Conservation (phyloP, 2,113 vertebrate genomes). For the Charadrius vociferus region DNA sequence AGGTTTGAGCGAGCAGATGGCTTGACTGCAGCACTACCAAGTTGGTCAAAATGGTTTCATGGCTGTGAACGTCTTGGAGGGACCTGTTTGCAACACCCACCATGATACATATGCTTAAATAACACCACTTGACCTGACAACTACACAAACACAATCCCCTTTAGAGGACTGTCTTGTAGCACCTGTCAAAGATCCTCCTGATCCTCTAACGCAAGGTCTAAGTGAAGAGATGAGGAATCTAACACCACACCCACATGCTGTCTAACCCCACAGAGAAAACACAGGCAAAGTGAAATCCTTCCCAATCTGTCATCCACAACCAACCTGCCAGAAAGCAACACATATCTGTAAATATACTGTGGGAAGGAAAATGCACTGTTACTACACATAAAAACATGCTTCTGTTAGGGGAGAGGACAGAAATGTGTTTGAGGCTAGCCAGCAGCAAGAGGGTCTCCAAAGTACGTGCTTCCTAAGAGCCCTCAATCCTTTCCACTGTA, state of each 20-base stretch:
- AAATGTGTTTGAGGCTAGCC: slow-evolving; percentile 33
- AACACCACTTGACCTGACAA: slow-evolving; percentile 33
- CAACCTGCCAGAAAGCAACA: slow-evolving; percentile 65
- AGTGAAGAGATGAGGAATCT: slow-evolving; percentile 28
- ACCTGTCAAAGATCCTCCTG: slow-evolving; percentile 51
- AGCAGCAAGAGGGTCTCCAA: slow-evolving; percentile 8
- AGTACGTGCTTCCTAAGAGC: slow-evolving; percentile 23
- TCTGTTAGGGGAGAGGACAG: slow-evolving; percentile 22
- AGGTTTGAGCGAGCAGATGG: neutral
- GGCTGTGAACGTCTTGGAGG: neutral
- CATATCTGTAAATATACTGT: slow-evolving; percentile 51
- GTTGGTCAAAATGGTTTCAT: slow-evolving; percentile 8
- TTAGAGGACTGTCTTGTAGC: slow-evolving; percentile 16
- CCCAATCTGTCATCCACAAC: slow-evolving; percentile 57
- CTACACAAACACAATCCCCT: slow-evolving; percentile 58
- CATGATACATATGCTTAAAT: slow-evolving; percentile 51
- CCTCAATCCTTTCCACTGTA: neutral
- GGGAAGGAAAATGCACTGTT: slow-evolving; percentile 59
- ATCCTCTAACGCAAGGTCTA: slow-evolving; percentile 18
- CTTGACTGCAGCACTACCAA: neutral
- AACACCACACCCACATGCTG: slow-evolving; percentile 8
- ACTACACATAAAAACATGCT: slow-evolving; percentile 66
- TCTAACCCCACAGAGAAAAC: slow-evolving; percentile 63
- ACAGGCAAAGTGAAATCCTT: slow-evolving; percentile 61
- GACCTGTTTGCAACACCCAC: slow-evolving; percentile 54